phyloP scores from a whole-genome alignment of 2,888 invertebrate genomes.

The Ochropleura leucogaster region DNA sequence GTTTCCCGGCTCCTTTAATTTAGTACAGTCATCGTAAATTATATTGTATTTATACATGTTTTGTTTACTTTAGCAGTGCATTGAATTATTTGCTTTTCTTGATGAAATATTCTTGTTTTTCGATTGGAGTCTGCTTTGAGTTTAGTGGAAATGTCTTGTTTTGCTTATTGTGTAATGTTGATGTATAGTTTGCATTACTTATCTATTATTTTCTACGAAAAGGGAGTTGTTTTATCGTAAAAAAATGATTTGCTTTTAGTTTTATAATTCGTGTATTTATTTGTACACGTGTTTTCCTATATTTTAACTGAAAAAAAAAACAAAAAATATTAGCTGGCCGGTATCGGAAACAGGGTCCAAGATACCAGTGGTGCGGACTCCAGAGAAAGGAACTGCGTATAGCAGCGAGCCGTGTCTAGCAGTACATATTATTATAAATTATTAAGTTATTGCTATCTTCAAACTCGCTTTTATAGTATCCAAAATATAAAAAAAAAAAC shows the following conservation, averaged over 20 bases:
- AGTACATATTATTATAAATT: too few relatives aligned
- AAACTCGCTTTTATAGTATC: neutral
- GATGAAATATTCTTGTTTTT: slow-evolving; percentile 23
- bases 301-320: too few relatives aligned
- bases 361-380: too few relatives aligned
- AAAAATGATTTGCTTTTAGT: too few relatives aligned
- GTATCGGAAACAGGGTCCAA: too few relatives aligned
- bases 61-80: slow-evolving; percentile 12
- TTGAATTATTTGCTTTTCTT: slow-evolving; percentile 35
- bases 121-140: neutral
- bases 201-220: neutral
- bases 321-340: too few relatives aligned
- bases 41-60: slow-evolving; percentile 37
- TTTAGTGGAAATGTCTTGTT: neutral
- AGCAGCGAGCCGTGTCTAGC: too few relatives aligned
- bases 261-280: too few relatives aligned
- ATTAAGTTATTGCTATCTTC: neutral
- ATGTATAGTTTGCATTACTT: neutral
- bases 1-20: slow-evolving; percentile 54
- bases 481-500: slow-evolving; percentile 7
- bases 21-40: slow-evolving; percentile 48
- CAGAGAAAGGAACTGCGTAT: too few relatives aligned
- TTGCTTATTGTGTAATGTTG: neutral
- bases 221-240: neutral
- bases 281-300: too few relatives aligned